Evolutionary conservation across 2,888 invertebrate species (phyloP), one percentile per base, ranked within the genome.

Genomic region (Diaperis boleti): DNA sequence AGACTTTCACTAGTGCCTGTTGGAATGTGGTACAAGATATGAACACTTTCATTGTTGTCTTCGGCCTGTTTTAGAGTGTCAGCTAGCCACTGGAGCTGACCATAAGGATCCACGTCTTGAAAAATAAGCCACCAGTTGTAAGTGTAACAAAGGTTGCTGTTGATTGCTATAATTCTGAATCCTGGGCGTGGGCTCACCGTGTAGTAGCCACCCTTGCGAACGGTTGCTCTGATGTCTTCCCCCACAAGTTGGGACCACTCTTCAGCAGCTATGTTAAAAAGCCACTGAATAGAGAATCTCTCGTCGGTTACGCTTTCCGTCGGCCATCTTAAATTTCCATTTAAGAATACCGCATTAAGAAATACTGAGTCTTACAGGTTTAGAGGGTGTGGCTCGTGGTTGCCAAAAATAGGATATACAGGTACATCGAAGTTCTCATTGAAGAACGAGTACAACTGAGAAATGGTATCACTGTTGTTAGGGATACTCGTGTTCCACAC

Each of bases 11-110:
- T 75, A 1, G 85, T 84, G 2, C 92, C 92, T 0, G 92, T 87
- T 0, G 94, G 94, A 44, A 95, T 88, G 74, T 96, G 96, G 0
- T 89, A 87, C 22, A 96, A 80, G 44, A 96, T 89, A 74, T 95
- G 95, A 0, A 96, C 96, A 73, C 62, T 56, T 76, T 94, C 93
- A 0, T 86, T 85, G 1, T 86, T 85, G 26, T 80, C 74, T 78
- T 96, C 96, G 0, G 95, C 92, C 61, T 86, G 81, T 50, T 86
- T 81, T 1, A 96, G 82, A 47, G 90, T 89, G 4, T 87, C 81
- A 1, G 90, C 86, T 22, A 96, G 79, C 95, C 95, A 96, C 52
- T 88, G 85, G 62, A 96, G 82, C 78, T 95, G 92, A 2, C 84
- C 87, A 65, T 88, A 87, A 0, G 91, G 88, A 73, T 93, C 92